phyloP scores from a whole-genome alignment of 2,888 invertebrate species.

The Tanypteryx hageni region DNA sequence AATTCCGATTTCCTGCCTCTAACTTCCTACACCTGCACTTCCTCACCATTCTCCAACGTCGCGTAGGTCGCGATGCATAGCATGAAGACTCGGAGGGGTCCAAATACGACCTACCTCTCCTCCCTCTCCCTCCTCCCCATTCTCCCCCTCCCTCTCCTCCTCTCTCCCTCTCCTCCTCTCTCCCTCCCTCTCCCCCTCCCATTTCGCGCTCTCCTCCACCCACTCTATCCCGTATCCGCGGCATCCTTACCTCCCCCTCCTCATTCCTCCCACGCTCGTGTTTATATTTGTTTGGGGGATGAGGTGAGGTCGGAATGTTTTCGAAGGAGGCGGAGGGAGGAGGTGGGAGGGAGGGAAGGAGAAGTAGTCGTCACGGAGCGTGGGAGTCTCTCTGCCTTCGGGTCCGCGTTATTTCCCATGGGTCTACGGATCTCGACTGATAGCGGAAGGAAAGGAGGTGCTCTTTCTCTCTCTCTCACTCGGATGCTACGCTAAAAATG shows the following conservation, averaged over 20 bases:
- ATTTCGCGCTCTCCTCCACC: background rate
- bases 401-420: constrained; percentile 63
- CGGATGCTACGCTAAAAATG: constrained; percentile 55
- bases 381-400: constrained; percentile 3
- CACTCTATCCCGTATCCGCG: background rate
- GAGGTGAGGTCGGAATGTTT: background rate
- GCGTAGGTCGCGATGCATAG: background rate
- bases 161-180: background rate
- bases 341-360: too few relatives aligned
- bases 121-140: background rate
- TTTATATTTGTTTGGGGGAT: background rate
- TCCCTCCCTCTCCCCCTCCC: background rate
- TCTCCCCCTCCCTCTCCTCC: background rate
- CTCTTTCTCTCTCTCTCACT: background rate
- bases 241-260: constrained; percentile 22
- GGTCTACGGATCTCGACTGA: constrained; percentile 56
- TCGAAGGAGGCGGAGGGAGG: background rate
- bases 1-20: too few relatives aligned
- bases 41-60: background rate
- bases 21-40: background rate
- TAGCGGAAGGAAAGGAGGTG: constrained; percentile 14
- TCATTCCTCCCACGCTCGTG: background rate
- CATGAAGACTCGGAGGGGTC: background rate
- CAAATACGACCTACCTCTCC: background rate
- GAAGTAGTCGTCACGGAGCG: background rate